Base-by-base conservation (phyloP, 1,140 invertebrate genomes). In the Rhizoglyphus robini region DNA sequence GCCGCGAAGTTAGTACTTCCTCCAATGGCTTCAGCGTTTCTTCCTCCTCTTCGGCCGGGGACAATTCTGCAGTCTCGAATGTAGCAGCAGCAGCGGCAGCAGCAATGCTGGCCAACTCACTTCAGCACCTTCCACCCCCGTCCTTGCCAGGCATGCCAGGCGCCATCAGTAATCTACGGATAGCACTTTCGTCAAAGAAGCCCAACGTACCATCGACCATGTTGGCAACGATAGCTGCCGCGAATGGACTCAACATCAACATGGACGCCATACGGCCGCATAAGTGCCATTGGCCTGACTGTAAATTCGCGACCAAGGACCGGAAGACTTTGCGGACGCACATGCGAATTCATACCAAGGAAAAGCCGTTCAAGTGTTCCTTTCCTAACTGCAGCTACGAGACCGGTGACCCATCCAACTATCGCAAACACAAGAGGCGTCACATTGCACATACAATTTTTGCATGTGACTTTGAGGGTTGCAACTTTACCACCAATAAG, bases 331-430 rank as follows among this genome's bases (percentile, higher is more conserved):
- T 92, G 63, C 92, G 96, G 80, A 97, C 97, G 72, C 95, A 99
- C 80, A 95, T 96, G 86, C 82, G 95, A 73, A 69, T 94, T 5
- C 95, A 98, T 79, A 97, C 93, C 4, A 71, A 71, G 59, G 71
- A 72, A 54, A 72, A 72, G 38, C 71, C 71, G 18, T 72, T 71
- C 66, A 67, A 69, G 31, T 72, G 71, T 65, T 60, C 58, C 31
- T 60, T 60, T 46, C 58, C 58, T n/a, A 60, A 60, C 29, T 60
- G 58, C 29, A 60, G 58, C 29, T 60, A 60, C 29, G 58, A 60
- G 27, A 60, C 58, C 3, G 58, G 58, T 11, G 58, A 60, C 36
- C 58, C 58, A n/a, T 60, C 58, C 1, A 60, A 60, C 27, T 60
- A 60, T 46, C 3, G 58, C 15, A 60, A 60, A 46, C 58, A 60